These are phyloP conservation scores for Pygmarrhopalites habei DNA, from an alignment of 1,140 invertebrate genomes.

Conservation along the genomic window DNA sequence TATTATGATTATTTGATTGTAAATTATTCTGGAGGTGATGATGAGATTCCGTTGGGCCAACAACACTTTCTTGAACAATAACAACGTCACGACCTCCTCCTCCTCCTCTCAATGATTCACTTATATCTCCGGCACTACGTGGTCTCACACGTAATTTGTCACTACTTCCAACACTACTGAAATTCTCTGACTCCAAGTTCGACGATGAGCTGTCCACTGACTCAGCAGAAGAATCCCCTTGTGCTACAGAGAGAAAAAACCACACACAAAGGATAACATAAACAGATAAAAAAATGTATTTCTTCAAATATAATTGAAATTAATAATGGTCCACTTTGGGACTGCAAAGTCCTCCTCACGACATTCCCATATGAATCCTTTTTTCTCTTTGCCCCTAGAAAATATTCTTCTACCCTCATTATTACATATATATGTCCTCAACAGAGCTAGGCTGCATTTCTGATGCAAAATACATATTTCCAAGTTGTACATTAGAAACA, in stretches of 20 bases:
- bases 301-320: too few relatives aligned
- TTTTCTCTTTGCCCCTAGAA: too few relatives aligned
- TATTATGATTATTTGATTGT: conserved; percentile 5
- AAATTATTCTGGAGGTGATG: not conserved
- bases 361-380: too few relatives aligned
- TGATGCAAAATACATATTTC: too few relatives aligned
- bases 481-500: too few relatives aligned
- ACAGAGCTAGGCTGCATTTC: too few relatives aligned
- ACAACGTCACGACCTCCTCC: conserved; percentile 13
- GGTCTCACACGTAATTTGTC: conserved; percentile 16
- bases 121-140: conserved; percentile 27
- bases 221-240: conserved; percentile 23
- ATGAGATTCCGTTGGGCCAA: not conserved
- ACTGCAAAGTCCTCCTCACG: too few relatives aligned
- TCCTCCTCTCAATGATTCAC: conserved; percentile 13
- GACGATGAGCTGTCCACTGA: conserved; percentile 19
- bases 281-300: too few relatives aligned
- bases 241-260: conserved; percentile 17
- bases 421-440: too few relatives aligned
- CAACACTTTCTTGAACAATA: conserved; percentile 9
- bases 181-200: not conserved
- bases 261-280: not conserved
- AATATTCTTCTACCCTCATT: too few relatives aligned
- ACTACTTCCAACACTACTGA: not conserved
- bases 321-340: too few relatives aligned